These are phyloP conservation scores for Pentalonia nigronervosa DNA, from an alignment of 1,140 invertebrate genomes.

Conservation along the genomic window DNA sequence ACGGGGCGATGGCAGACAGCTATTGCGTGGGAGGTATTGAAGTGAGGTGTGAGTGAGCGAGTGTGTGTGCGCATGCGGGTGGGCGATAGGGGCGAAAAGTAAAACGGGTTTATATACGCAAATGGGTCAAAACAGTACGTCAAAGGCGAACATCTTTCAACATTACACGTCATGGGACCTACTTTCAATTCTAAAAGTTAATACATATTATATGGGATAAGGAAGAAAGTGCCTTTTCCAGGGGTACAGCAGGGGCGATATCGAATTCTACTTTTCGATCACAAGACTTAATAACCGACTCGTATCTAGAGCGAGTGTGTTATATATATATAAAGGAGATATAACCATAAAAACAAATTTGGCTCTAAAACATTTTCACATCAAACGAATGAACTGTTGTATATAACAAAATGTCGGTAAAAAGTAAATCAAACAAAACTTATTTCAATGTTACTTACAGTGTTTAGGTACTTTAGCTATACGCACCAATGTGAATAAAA, in stretches of 20 bases:
- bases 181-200: slow-evolving; percentile 38
- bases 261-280: slow-evolving; percentile 44
- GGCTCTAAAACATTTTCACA: slow-evolving; percentile 32
- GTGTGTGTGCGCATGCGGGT: no score
- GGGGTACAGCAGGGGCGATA: background rate
- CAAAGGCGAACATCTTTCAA: slow-evolving; percentile 47
- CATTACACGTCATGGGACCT: background rate
- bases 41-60: no score
- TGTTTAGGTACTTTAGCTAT: background rate
- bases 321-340: background rate
- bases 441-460: background rate
- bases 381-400: slow-evolving; percentile 2
- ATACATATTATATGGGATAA: slow-evolving; percentile 37
- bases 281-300: slow-evolving; percentile 25
- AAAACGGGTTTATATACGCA: slow-evolving; percentile 47
- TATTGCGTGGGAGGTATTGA: background rate
- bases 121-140: slow-evolving; percentile 43
- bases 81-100: background rate
- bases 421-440: background rate
- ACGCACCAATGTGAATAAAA: background rate
- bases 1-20: background rate
- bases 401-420: slow-evolving; percentile 18
- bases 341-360: slow-evolving; percentile 31
- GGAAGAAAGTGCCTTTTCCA: slow-evolving; percentile 10
- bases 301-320: background rate